Base-by-base conservation (phyloP, 2,113 vertebrate genomes). In the Serinus canaria region DNA sequence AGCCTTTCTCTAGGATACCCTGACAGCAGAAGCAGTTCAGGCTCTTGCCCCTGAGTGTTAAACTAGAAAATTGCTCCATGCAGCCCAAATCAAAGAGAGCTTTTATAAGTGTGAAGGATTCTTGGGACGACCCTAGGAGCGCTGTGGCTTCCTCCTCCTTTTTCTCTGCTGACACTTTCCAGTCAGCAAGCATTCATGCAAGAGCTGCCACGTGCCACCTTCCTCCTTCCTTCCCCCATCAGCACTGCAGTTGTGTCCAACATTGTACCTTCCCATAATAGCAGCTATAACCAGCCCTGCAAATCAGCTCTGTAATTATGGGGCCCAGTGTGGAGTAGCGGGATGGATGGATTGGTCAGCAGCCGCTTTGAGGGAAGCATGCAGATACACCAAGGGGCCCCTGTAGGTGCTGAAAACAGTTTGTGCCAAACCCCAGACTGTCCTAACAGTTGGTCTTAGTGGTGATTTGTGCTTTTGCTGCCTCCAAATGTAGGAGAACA, bases 231-330 rank as follows among this genome's bases (percentile, higher is more conserved):
- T 90, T 47, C 84, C 58, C 89, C 53, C 74, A 22, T 19, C 43
- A 68, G 55, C 30, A 2, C 62, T 11, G 13, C 92, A 62, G 72
- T 43, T 52, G 78, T 43, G 7, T 60, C 78, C 87, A 95, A 7
- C 6, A 0, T 12, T 0, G 1, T 52, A 79, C 49, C 67, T 85
- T 95, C 91, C 90, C 11, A 0, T 66, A 91, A 87, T 46, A 90
- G 87, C 76, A 90, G 55, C 91, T 79, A 15, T 73, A 80, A 62
- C 50, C 63, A 73, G 1, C 63, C 41, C 69, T 76, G 79, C 43
- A 90, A 72, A 86, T 88, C 80, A 46, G 37, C 68, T 75, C 83
- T 92, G 69, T 86, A 94, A 92, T 91, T 94, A 91, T 12, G 73
- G 85, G 73, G 41, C 76, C 50, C 37, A 10, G 35, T 6, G 22